Evolutionary conservation across 2,797 vertebrate species (phyloP).

Genomic region (Ambastaia sidthimunki): DNA sequence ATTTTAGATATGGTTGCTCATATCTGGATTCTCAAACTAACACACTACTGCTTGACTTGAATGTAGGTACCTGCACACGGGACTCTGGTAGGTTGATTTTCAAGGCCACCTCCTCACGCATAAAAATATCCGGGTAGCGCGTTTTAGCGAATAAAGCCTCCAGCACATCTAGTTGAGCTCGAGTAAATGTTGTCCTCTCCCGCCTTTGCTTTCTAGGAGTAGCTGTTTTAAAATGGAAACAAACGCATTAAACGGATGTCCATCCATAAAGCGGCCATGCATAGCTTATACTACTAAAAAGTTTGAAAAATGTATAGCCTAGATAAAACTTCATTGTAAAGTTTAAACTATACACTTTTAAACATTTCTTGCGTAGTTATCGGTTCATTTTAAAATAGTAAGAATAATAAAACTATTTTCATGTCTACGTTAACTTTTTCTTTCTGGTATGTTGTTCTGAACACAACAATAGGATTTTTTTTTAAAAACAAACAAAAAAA

Average conservation of each 20-base stretch:
- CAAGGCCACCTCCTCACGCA: slow-evolving; percentile 96
- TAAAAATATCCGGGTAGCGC: slow-evolving; percentile 98
- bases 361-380: too few species aligned
- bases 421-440: too few species aligned
- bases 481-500: too few species aligned
- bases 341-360: too few species aligned
- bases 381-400: too few species aligned
- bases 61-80: slow-evolving; percentile 88
- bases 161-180: slow-evolving; percentile 93
- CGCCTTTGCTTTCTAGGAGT: slow-evolving; percentile 96
- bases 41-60: not conserved
- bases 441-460: too few species aligned
- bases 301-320: too few species aligned
- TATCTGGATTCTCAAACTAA: too few species aligned
- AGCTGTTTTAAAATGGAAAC: slow-evolving; percentile 73
- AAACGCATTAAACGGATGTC: not conserved
- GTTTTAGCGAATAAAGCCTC: slow-evolving; percentile 97
- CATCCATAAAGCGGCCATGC: not conserved
- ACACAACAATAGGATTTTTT: too few species aligned
- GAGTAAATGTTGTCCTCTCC: slow-evolving; percentile 95
- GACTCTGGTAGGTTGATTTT: slow-evolving; percentile 99
- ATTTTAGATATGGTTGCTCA: slow-evolving; percentile 11
- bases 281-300: not conserved
- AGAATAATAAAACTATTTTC: too few species aligned
- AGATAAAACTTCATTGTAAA: not conserved